Conservation (phyloP, 2,888 invertebrate genomes). For the Brachyptera putata region DNA sequence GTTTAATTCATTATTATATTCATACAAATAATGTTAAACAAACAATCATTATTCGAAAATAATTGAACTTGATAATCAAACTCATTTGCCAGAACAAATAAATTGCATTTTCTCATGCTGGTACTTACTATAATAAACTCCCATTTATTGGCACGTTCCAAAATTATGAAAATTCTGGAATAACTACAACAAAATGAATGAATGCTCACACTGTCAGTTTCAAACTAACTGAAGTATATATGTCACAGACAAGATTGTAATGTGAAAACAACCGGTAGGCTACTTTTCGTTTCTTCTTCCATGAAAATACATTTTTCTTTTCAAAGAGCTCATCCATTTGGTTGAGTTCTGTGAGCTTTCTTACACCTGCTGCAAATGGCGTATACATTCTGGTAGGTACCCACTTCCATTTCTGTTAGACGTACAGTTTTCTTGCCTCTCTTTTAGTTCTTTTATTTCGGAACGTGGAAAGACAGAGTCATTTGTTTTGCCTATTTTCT, state of each 20-base stretch:
- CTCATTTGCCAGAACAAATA: too few species aligned
- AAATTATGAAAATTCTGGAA: too few species aligned
- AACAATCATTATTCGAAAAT: too few species aligned
- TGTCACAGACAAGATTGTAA: not conserved
- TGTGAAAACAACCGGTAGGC: not conserved
- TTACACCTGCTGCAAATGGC: constrained; percentile 26
- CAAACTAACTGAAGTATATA: too few species aligned
- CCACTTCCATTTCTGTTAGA: constrained; percentile 8
- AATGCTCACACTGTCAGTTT: too few species aligned
- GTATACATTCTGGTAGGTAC: not conserved
- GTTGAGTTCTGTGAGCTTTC: constrained; percentile 18
- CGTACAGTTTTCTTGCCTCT: not conserved
- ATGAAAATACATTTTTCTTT: constrained; percentile 23
- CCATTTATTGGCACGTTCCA: too few species aligned
- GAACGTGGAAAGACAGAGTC: constrained; percentile 20
- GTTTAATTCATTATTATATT: too few species aligned
- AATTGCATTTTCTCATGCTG: too few species aligned
- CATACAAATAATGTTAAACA: too few species aligned
- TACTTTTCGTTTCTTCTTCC: not conserved
- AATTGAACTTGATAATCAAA: too few species aligned
- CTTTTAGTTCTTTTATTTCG: constrained; percentile 7
- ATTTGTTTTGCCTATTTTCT: constrained; percentile 31
- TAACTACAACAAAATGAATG: too few species aligned
- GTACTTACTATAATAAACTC: too few species aligned
- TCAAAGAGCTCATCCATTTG: constrained; percentile 25